Percentiles rank a stretch among this genome's conserved stretches.
Conservation (phyloP, 2,888 invertebrate species). For the Halictus quadricinctus region DNA sequence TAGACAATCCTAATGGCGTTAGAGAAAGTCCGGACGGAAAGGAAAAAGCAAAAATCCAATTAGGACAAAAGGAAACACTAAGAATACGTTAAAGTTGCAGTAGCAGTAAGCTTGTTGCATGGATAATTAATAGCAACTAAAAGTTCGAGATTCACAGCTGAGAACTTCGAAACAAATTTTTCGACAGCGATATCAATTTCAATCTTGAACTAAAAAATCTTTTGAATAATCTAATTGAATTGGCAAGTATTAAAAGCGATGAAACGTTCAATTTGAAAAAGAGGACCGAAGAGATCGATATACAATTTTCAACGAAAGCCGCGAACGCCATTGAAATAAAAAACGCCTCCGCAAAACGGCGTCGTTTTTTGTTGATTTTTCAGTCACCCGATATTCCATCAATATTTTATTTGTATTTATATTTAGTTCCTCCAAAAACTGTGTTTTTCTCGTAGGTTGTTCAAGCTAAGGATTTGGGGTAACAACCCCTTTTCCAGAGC, state of each 20-base stretch:
- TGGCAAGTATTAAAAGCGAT: not conserved
- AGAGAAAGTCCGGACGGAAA: not conserved
- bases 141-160: not conserved
- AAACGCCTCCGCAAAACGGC: not conserved
- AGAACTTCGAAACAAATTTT: not conserved
- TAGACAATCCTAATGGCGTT: not conserved
- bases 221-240: not conserved
- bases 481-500: not conserved
- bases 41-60: not conserved
- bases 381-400: not conserved
- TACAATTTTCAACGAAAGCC: not conserved
- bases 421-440: not conserved
- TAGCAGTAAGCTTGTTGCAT: no score
- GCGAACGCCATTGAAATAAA: not conserved
- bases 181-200: not conserved
- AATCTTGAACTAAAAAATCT: not conserved
- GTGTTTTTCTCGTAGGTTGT: not conserved
- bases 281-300: not conserved
- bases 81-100: no score
- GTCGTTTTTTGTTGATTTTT: not conserved
- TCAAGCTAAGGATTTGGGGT: not conserved
- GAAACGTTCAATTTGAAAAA: not conserved
- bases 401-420: not conserved
- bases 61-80: no score
- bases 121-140: no score